Evolutionary conservation across 2,113 vertebrate genomes (phyloP).

Genomic region (Perognathus longimembris): DNA sequence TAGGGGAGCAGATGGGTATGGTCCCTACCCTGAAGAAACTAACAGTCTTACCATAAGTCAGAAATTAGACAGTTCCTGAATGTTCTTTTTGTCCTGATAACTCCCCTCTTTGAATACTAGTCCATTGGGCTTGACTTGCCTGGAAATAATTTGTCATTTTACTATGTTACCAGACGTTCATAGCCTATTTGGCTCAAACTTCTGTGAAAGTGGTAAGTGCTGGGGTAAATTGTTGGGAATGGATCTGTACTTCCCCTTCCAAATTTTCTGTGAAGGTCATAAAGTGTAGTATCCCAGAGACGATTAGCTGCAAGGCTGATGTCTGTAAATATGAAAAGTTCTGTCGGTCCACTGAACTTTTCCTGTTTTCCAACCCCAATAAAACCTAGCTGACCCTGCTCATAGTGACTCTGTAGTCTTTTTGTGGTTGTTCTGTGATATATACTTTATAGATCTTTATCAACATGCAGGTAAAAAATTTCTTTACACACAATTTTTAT

Average conservation of each 20-base stretch:
- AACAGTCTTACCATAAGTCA: constrained; percentile 18
- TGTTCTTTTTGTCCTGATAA: constrained; percentile 13
- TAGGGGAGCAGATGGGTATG: neutral
- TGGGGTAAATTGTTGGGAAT: constrained; percentile 2
- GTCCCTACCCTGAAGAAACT: neutral
- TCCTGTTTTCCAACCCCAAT: constrained; percentile 60
- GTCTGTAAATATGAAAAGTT: constrained; percentile 24
- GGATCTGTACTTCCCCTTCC: constrained; percentile 27
- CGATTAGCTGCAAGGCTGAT: neutral
- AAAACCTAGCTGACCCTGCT: constrained; percentile 55
- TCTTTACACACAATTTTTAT: constrained; percentile 15
- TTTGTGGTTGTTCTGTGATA: neutral
- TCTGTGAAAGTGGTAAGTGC: constrained; percentile 11
- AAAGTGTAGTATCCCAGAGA: neutral
- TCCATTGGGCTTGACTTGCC: neutral
- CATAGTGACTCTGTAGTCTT: neutral
- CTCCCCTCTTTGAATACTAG: neutral
- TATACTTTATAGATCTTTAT: neutral
- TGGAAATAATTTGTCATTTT: constrained; percentile 64
- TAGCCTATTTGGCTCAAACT: constrained; percentile 54
- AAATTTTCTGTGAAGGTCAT: constrained; percentile 34
- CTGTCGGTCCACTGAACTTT: constrained; percentile 37
- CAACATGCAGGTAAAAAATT: constrained; percentile 31
- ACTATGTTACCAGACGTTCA: constrained; percentile 6
- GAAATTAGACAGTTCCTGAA: neutral